Evolutionary conservation across 2,797 vertebrate genomes (phyloP), one percentile per base, ranked within the genome.

Genomic region (Apogon talboti): DNA sequence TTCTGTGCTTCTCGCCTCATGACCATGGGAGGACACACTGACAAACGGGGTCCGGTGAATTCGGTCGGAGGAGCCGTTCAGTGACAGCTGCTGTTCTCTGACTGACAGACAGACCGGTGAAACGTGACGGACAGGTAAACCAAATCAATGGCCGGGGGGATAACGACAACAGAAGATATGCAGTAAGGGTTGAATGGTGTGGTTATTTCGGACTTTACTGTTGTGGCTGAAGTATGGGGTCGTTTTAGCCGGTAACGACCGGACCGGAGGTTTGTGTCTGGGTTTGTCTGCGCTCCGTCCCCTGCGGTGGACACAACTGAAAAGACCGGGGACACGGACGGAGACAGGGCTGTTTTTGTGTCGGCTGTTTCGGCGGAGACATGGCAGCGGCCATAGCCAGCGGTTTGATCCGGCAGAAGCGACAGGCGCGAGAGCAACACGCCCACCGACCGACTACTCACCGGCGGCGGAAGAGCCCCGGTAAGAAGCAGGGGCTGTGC

Each of bases 321-420:
- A 63, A 68, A 85, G 71, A 78, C 74, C 33, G 87, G 86, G 78
- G 82, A 85, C 77, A 37, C 71, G 83, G 76, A 85, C 76, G 83
- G 86, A 79, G 76, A 76, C 82, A 4, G 62, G 71, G 67, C 50
- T 78, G 71, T 13, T 47, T 75, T 67, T 42, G 79, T 41, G 70
- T 77, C 61, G 71, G 65, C 73, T 74, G 55, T 67, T 68, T 49
- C 74, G 84, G 76, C 71, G 77, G 82, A 90, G 93, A 93, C 92
- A 97, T 98, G 96, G 96, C 96, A 89, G 96, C 96, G 77, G 96
- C 96, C 78, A 98, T 98, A 62, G 96, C 96, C 92, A 96, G 96
- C 92, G 96, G 96, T 87, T 95, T 97, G 94, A 97, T 98, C 95
- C 96, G 96, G 52, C 96, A 98, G 93, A 97, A 97, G 93, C 94